Evolutionary conservation across 2,888 invertebrate genomes (phyloP).

Genomic region (Pardosa pseudoannulata): DNA sequence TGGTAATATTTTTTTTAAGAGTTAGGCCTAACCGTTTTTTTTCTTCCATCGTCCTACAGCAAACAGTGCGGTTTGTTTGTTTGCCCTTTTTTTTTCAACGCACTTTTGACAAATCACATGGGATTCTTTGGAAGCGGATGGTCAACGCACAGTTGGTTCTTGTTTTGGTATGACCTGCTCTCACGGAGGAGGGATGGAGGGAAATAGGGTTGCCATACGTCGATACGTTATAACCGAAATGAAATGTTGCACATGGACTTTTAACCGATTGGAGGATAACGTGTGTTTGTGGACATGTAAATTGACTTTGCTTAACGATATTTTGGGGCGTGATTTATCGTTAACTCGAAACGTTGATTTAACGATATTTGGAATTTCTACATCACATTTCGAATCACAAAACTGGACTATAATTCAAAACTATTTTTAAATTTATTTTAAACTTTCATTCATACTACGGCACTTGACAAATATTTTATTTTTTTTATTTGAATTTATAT

Average conservation of each 20-base stretch:
- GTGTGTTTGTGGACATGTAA: neutral
- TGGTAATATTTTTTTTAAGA: no score
- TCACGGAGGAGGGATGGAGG: neutral
- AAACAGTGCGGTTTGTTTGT: neutral
- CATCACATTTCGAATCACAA: no score
- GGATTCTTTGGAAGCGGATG: neutral
- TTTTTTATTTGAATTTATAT: no score
- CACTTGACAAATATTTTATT: no score
- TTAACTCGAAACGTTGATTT: neutral
- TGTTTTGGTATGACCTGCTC: neutral
- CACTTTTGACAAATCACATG: neutral
- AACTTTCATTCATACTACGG: no score
- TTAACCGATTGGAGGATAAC: neutral
- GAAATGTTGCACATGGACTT: neutral
- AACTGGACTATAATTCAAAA: no score
- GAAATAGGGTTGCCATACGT: neutral
- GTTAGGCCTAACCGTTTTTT: slow-evolving; percentile 12
- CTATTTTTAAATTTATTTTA: no score
- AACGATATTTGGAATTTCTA: no score
- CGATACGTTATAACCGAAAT: no score
- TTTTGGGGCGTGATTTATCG: no score
- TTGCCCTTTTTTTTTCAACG: no score
- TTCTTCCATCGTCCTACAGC: neutral
- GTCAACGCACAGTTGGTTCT: neutral
- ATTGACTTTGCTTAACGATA: neutral